Evolutionary conservation across 2,113 vertebrate species (phyloP).

Genomic region (Phylloscopus trochilus): DNA sequence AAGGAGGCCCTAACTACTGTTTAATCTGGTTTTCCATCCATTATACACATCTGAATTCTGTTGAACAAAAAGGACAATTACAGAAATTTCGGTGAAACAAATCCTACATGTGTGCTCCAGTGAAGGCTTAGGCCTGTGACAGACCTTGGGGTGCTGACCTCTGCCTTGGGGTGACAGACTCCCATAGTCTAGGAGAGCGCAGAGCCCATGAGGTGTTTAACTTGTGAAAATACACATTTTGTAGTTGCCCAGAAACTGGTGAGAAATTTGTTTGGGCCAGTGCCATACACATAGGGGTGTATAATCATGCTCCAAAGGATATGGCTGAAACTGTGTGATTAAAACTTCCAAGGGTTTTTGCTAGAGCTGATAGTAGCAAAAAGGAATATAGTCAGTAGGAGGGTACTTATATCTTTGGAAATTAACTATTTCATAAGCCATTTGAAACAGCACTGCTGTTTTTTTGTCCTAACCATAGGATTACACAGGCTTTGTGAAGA

Average conservation of each 20-base stretch:
- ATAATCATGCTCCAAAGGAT: not conserved
- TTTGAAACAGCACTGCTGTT: not conserved
- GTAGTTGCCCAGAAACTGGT: not conserved
- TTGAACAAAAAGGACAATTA: not conserved
- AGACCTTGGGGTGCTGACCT: rapidly evolving
- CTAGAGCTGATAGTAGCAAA: not conserved
- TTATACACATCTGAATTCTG: not conserved
- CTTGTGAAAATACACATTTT: not conserved
- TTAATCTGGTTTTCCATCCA: not conserved
- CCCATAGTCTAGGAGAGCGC: not conserved
- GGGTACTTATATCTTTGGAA: not conserved
- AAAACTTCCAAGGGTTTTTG: not conserved
- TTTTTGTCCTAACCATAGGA: not conserved
- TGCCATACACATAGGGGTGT: not conserved
- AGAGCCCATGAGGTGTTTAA: rapidly evolving
- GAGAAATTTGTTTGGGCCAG: not conserved
- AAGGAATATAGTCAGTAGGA: not conserved
- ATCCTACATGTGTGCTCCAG: not conserved
- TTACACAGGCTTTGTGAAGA: not conserved
- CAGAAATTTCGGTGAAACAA: not conserved
- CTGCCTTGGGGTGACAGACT: not conserved
- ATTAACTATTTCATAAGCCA: not conserved
- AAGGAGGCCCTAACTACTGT: not conserved
- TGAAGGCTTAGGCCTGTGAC: not conserved
- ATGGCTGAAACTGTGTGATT: not conserved